A percentile compares a stretch with the other conserved stretches of the same genome.
These are phyloP conservation scores for Enteromius mattozi DNA, from an alignment of 2,797 vertebrate species.

Conservation along the genomic window DNA sequence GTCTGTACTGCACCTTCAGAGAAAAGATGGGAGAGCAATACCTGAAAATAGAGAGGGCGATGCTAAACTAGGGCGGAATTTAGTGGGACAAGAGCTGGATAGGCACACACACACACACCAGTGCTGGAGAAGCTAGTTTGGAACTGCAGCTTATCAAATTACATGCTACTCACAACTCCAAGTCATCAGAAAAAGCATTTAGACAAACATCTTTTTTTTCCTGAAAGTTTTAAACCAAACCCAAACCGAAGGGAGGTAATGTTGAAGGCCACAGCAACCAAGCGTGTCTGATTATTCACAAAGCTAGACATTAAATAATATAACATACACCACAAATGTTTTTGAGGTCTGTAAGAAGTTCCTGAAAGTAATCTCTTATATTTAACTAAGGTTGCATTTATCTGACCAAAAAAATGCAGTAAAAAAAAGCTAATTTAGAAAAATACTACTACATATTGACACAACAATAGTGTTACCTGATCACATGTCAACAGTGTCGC, in stretches of 20 bases:
- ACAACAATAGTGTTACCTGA: not conserved
- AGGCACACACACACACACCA: constrained; percentile 1
- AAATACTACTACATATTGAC: not conserved
- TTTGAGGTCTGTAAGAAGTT: not conserved
- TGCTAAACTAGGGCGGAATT: constrained; percentile 18
- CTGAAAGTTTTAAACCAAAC: not conserved
- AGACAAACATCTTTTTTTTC: not conserved
- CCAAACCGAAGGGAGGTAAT: not conserved
- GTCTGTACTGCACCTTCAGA: constrained; percentile 58
- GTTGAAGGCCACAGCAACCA: not conserved
- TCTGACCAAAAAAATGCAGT: too few species aligned
- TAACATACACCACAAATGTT: not conserved
- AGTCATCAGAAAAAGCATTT: not conserved
- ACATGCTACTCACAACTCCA: not conserved
- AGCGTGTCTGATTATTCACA: not conserved
- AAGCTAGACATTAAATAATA: not conserved
- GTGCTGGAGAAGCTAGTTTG: not conserved
- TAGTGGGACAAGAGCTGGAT: not conserved
- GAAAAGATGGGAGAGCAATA: constrained; percentile 46
- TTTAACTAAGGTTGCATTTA: not conserved
- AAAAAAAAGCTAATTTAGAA: not conserved
- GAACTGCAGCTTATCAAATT: not conserved
- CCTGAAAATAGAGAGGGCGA: constrained; percentile 51
- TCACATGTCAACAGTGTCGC: not conserved
- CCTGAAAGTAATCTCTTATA: not conserved